Evolutionary conservation across 2,888 invertebrate genomes (phyloP), one percentile per base, ranked within the genome.

Genomic region (Scaeva pyrastri): DNA sequence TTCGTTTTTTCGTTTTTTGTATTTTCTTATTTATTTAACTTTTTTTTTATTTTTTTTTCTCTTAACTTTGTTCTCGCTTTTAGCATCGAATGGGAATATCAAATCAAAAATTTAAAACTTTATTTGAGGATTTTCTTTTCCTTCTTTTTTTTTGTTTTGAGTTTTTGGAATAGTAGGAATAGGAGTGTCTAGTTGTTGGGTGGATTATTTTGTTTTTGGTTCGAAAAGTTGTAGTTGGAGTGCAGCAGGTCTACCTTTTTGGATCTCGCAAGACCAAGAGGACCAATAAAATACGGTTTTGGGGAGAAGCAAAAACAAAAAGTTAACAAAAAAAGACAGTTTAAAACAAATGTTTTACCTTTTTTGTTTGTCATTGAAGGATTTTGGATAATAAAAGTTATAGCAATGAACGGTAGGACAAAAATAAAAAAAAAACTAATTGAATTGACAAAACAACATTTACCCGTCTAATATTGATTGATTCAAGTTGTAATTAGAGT

Each of bases 61-160:
- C 19, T 45, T 48, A 66, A 48, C 66, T 66, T 66, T 66, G 48
- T 26, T 23, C 56, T 62, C 36, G 16, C 23, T 70, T 55, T 64
- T 84, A 58, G 36, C 52, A 75, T 72, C 66, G 43, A 74, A 76
- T 56, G 60, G 31, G 73, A 72, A 81, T 77, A 77, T 81, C 66
- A 73, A 81, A 81, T 85, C 81, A 81, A 81, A 81, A 77, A 81
- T 85, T 72, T 77, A 68, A 81, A 81, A 85, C 77, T 81, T 81
- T 76, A 76, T 81, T 76, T 75, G 19, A 71, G 41, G 48, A 66
- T 41, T 80, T 74, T 16, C 58, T 26, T n/a, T 48, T 71, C 14
- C 4, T n/a, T 21, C 14, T 7, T n/a, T 21, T 21, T 7, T 45
- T 19, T 10, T 14, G 43, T 41, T 21, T 11, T 66, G 48, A 48